Conservation (phyloP, 2,113 vertebrate genomes). For the Anoplopoma fimbria region DNA sequence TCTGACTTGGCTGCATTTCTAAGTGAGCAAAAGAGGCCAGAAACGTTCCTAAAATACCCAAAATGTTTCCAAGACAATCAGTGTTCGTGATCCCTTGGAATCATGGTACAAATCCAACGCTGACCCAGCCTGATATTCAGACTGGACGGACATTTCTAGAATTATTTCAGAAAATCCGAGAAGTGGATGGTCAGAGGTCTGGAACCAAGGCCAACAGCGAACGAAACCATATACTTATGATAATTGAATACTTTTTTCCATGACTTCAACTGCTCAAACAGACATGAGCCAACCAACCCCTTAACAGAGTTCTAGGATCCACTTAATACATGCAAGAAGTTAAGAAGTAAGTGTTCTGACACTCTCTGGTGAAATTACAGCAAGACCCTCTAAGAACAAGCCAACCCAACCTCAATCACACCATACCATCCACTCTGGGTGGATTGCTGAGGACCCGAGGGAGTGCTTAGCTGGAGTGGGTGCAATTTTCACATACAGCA, state of each 20-base stretch:
- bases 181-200: background rate
- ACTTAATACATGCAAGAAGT: background rate
- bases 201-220: slow-evolving; percentile 2
- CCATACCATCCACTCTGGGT: background rate
- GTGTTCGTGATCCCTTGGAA: slow-evolving; percentile 12
- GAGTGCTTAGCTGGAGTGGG: background rate
- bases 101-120: slow-evolving; percentile 2
- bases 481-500: background rate
- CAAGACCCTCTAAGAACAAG: background rate
- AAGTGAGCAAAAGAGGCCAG: slow-evolving; percentile 13
- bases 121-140: slow-evolving; percentile 4
- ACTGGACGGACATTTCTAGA: slow-evolving; percentile 12
- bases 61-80: slow-evolving; percentile 44
- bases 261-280: background rate
- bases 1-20: slow-evolving; percentile 47
- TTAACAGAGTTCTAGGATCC: background rate
- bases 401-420: background rate
- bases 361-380: background rate
- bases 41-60: slow-evolving; percentile 50
- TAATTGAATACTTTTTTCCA: background rate
- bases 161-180: slow-evolving; percentile 7
- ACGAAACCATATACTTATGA: background rate
- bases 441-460: background rate
- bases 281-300: background rate
- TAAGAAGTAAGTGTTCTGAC: background rate